These are phyloP conservation scores for Hydropotes inermis DNA, from an alignment of 2,113 vertebrate species.

Conservation along the genomic window DNA sequence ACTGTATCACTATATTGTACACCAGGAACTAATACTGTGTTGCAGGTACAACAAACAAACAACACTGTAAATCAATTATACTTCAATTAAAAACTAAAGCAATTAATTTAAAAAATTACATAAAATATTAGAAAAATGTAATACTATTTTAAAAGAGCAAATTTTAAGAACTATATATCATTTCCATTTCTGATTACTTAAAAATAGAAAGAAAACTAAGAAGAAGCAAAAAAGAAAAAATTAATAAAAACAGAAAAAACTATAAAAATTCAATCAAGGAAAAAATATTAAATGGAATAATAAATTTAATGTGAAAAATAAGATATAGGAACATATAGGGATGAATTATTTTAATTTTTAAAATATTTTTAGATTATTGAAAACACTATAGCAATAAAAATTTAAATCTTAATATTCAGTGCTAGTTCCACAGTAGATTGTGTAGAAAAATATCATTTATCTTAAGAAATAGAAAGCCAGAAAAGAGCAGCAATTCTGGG, in stretches of 20 bases:
- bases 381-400: not conserved
- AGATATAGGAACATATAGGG: not conserved
- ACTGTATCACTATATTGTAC: not conserved
- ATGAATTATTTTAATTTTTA: not conserved
- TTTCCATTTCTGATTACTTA: not conserved
- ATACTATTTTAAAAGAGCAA: not conserved
- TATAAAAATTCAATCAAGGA: not conserved
- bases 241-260: not conserved
- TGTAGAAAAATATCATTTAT: not conserved
- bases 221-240: not conserved
- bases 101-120: not conserved
- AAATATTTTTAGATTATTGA: not conserved
- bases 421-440: not conserved
- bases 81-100: not conserved
- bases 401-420: not conserved
- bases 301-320: not conserved
- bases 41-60: not conserved
- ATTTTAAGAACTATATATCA: not conserved
- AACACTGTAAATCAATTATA: not conserved
- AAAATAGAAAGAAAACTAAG: not conserved
- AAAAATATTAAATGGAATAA: not conserved
- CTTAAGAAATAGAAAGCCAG: not conserved
- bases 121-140: not conserved
- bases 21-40: not conserved
- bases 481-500: not conserved